Evolutionary conservation across 2,113 vertebrate genomes (phyloP).

Genomic region (Tragelaphus imberbis): DNA sequence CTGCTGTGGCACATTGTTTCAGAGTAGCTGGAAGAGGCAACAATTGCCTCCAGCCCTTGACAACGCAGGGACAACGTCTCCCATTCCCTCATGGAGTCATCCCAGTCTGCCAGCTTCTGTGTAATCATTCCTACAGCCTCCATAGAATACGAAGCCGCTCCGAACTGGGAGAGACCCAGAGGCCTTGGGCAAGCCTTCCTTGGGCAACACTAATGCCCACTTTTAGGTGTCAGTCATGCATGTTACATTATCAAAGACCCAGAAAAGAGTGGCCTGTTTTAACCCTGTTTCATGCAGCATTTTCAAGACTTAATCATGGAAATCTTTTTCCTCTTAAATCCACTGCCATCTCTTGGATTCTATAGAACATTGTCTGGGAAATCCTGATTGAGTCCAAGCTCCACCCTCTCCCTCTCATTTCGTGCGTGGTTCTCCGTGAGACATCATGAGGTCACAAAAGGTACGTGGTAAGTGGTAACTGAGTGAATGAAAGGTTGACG

Average conservation of each 20-base stretch:
- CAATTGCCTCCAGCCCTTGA: background rate
- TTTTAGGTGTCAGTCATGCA: background rate
- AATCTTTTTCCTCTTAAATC: background rate
- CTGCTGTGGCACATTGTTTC: background rate
- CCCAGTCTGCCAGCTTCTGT: background rate
- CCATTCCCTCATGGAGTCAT: background rate
- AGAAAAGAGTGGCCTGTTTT: background rate
- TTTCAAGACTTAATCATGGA: background rate
- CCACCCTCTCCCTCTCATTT: background rate
- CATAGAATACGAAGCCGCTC: background rate
- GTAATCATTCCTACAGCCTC: background rate
- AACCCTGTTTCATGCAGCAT: background rate
- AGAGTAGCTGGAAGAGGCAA: background rate
- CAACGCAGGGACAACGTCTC: no score
- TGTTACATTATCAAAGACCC: background rate
- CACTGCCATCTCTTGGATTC: background rate
- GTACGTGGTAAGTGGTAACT: background rate
- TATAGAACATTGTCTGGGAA: background rate
- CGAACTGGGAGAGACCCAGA: background rate
- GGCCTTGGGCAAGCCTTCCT: background rate
- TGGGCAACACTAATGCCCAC: fast-evolving
- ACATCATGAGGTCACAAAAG: background rate
- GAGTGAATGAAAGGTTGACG: background rate
- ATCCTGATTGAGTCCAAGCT: background rate
- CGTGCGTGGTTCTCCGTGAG: background rate